A percentile compares a stretch with the other conserved stretches of the same genome.
These are phyloP conservation scores for Dendrocincla tyrannina DNA, from an alignment of 2,797 vertebrate species.

Conservation along the genomic window DNA sequence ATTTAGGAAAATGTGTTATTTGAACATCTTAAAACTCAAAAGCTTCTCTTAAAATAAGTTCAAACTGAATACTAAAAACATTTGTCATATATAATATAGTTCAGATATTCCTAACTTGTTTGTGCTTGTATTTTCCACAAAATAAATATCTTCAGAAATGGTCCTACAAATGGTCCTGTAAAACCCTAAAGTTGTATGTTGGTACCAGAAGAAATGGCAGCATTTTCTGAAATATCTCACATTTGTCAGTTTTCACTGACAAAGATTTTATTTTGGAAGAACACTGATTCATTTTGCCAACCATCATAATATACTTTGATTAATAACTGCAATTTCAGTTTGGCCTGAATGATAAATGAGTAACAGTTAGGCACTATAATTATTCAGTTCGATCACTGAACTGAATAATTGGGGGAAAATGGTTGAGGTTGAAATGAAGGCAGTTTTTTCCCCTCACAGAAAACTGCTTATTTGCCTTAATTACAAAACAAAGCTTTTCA, in stretches of 20 bases:
- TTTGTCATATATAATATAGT: not conserved
- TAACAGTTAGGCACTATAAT: not conserved
- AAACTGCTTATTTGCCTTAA: not conserved
- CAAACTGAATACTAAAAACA: not conserved
- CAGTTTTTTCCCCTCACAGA: not conserved
- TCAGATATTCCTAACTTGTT: not conserved
- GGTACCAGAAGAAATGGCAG: not conserved
- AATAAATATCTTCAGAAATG: not conserved
- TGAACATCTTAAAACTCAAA: not conserved
- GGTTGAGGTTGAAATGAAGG: not conserved
- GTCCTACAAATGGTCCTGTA: not conserved
- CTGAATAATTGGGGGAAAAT: conserved; percentile 10
- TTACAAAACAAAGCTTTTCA: not conserved
- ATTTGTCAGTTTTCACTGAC: not conserved
- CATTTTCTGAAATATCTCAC: not conserved
- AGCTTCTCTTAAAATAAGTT: not conserved
- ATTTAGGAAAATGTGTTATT: not conserved
- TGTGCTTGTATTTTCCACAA: not conserved
- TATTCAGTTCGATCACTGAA: conserved; percentile 24
- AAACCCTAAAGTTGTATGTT: not conserved
- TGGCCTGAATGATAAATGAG: conserved; percentile 34
- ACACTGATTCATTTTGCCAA: conserved; percentile 3
- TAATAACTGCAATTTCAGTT: conserved; percentile 53
- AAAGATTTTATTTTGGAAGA: conserved; percentile 1
- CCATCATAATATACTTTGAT: conserved; percentile 15